phyloP scores from a whole-genome alignment of 1,140 invertebrate species.

The Cryptotermes secundus region DNA sequence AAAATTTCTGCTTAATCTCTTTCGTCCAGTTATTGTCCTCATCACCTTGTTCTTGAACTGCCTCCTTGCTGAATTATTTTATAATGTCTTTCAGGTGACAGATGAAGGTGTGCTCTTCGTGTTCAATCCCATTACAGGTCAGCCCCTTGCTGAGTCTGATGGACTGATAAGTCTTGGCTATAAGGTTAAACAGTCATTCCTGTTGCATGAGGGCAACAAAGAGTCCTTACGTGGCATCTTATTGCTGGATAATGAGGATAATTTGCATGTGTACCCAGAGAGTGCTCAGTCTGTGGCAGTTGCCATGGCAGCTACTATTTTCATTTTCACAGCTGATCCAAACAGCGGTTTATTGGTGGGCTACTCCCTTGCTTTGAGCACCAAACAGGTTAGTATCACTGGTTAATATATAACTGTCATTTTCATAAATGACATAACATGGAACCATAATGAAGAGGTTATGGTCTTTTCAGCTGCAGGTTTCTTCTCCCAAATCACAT shows the following conservation, averaged over 20 bases:
- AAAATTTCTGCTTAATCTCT: no score
- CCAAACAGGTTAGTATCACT: slow-evolving; percentile 48
- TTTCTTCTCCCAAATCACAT: no score
- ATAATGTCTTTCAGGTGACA: slow-evolving; percentile 53
- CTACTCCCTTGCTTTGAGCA: slow-evolving; percentile 49
- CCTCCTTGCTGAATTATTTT: background rate
- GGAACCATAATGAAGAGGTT: no score
- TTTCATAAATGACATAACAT: no score
- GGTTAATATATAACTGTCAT: background rate
- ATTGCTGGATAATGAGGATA: slow-evolving; percentile 70
- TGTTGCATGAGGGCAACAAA: slow-evolving; percentile 62
- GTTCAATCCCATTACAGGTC: slow-evolving; percentile 86
- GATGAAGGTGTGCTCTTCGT: slow-evolving; percentile 73
- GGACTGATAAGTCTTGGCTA: slow-evolving; percentile 62
- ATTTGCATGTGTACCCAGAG: slow-evolving; percentile 68
- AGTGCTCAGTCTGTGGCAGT: slow-evolving; percentile 52
- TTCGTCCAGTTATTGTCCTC: background rate
- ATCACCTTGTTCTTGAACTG: no score
- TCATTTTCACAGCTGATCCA: slow-evolving; percentile 70
- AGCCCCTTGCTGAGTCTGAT: slow-evolving; percentile 49
- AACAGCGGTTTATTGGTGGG: slow-evolving; percentile 66
- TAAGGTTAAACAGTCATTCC: slow-evolving; percentile 70
- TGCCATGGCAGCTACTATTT: slow-evolving; percentile 57
- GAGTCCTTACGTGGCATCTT: slow-evolving; percentile 77
- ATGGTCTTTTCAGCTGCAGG: no score